These are phyloP conservation scores for Malachius bipustulatus DNA, from an alignment of 2,888 invertebrate species.

Conservation along the genomic window DNA sequence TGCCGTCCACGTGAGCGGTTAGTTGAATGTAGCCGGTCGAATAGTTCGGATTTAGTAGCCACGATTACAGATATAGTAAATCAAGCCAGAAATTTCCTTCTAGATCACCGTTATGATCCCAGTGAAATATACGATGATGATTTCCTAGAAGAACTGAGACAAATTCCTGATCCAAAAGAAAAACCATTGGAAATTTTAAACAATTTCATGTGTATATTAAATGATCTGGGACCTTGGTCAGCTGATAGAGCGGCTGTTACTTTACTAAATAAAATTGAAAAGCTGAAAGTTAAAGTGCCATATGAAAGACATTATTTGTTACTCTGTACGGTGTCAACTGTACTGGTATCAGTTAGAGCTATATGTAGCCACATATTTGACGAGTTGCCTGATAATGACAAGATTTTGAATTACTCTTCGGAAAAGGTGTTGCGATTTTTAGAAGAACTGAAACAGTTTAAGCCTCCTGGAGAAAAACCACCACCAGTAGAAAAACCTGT, in stretches of 20 bases:
- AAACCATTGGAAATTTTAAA: slow-evolving; percentile 62
- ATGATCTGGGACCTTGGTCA: slow-evolving; percentile 70
- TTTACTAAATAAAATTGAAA: slow-evolving; percentile 65
- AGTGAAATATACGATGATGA: slow-evolving; percentile 58
- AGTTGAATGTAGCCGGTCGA: slow-evolving; percentile 42
- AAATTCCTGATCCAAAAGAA: slow-evolving; percentile 68
- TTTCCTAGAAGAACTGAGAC: slow-evolving; percentile 58
- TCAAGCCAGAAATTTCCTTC: slow-evolving; percentile 52
- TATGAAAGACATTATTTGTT: slow-evolving; percentile 81
- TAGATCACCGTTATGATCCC: slow-evolving; percentile 65
- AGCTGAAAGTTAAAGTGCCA: slow-evolving; percentile 76
- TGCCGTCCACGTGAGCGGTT: slow-evolving; percentile 42
- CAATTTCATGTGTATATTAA: slow-evolving; percentile 56
- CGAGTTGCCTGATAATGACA: slow-evolving; percentile 51
- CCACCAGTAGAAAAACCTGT: slow-evolving; percentile 13
- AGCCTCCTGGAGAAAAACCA: slow-evolving; percentile 35
- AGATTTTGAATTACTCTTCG: slow-evolving; percentile 60
- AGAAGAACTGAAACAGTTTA: slow-evolving; percentile 64
- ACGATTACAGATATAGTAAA: slow-evolving; percentile 45
- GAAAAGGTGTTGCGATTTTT: slow-evolving; percentile 71
- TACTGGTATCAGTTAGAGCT: slow-evolving; percentile 65
- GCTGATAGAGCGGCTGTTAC: slow-evolving; percentile 75
- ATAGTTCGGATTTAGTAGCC: slow-evolving; percentile 31
- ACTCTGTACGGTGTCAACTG: slow-evolving; percentile 64
- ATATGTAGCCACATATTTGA: slow-evolving; percentile 58